Evolutionary conservation across 2,113 vertebrate genomes (phyloP).

Genomic region (Onychostoma macrolepis): DNA sequence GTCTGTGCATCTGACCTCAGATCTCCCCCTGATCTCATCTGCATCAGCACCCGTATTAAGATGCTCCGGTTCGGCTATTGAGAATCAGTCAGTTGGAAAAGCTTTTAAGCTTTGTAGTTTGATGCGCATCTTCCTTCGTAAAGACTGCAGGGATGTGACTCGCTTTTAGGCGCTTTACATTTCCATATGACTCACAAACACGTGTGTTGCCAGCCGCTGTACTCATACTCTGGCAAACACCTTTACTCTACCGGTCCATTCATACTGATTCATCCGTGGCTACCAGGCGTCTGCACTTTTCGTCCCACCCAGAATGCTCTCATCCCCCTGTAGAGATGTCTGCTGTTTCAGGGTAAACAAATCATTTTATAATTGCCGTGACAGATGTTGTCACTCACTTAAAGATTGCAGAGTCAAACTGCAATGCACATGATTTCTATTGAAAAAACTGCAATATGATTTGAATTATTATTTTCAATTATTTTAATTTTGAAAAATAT

Average conservation of each 20-base stretch:
- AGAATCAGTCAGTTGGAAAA: neutral
- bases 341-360: neutral
- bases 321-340: neutral
- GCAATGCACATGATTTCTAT: neutral
- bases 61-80: neutral
- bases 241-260: conserved; percentile 29
- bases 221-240: conserved; percentile 29
- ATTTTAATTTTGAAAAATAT: neutral
- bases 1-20: neutral
- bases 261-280: conserved; percentile 29
- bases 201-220: conserved; percentile 37
- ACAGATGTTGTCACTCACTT: neutral
- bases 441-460: neutral
- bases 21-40: neutral
- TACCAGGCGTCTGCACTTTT: neutral
- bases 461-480: neutral
- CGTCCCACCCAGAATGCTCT: neutral
- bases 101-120: neutral
- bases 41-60: neutral
- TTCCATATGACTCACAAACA: conserved; percentile 45
- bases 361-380: neutral
- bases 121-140: neutral
- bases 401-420: neutral
- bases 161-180: neutral
- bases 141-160: neutral